Conservation (phyloP, 2,888 invertebrate species). For the Galerucella pusilla region DNA sequence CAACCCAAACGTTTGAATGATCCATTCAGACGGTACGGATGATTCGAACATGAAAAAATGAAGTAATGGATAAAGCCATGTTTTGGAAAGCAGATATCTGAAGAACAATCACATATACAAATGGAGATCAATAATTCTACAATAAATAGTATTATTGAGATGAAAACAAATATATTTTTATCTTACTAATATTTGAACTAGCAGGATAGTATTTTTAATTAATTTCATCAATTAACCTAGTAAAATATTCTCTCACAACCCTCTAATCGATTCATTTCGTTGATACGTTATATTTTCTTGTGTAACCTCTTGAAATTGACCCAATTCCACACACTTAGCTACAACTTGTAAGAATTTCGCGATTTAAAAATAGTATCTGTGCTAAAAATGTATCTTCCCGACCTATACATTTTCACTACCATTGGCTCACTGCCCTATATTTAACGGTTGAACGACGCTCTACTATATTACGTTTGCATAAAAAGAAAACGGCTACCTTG, state of each 20-base stretch:
- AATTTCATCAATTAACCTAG: background rate
- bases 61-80: too few species aligned
- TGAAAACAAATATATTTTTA: too few species aligned
- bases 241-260: background rate
- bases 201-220: too few species aligned
- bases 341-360: conserved; percentile 31
- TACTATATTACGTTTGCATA: conserved; percentile 14
- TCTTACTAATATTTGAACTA: too few species aligned
- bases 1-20: too few species aligned
- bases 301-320: background rate
- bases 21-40: too few species aligned
- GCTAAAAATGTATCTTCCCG: conserved; percentile 23
- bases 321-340: conserved; percentile 13
- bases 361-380: conserved; percentile 32
- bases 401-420: conserved; percentile 27
- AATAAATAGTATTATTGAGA: too few species aligned
- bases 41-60: too few species aligned
- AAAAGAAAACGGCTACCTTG: conserved; percentile 25
- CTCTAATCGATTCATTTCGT: background rate
- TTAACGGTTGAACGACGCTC: conserved; percentile 11
- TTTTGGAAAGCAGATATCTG: too few species aligned
- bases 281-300: background rate
- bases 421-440: conserved; percentile 40
- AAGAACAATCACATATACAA: too few species aligned
- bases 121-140: too few species aligned